Base-by-base conservation (phyloP, 2,888 invertebrate species). In the Brachylomia viminalis region DNA sequence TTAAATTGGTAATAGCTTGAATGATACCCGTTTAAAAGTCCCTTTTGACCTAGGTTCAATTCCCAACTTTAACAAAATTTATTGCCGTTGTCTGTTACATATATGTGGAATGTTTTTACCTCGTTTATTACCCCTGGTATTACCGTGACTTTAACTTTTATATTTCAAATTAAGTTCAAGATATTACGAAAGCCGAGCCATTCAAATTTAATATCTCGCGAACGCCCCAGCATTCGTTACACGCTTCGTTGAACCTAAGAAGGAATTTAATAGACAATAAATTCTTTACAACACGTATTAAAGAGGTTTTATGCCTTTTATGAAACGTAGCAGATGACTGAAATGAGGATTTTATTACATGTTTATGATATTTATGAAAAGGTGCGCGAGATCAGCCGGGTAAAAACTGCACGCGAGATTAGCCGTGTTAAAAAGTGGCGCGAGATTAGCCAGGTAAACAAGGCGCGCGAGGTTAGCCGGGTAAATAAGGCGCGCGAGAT, bases 231-330 rank as follows among this genome's bases (percentile, higher is more conserved):
- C 69, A 83, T 86, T 86, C 72, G 70, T 80, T 77, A 75, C 80
- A 80, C 38, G 86, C 76, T 72, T 80, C 84, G 80, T 86, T 86
- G 86, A 70, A 70, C 73, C 47, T 76, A 72, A 83, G 71, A 86
- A 72, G 62, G 66, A 77, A 80, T 77, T 83, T 83, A 84, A 86
- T 85, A 80, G 86, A 74, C 80, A 69, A 83, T 80, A 74, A 74
- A 82, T 75, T 77, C 64, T 77, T 83, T 75, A 80, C 45, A 74
- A 61, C 69, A 74, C 61, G 66, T 73, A 64, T 70, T 83, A 75
- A 71, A 77, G 76, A 74, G 77, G 72, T 83, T 86, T 76, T 84
- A 86, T 75, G 38, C 61, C n/a, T 45, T 70, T 75, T 84, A 83
- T 61, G 66, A 84, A 83, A 83, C 61, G 74, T 64, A 75, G 52